A percentile compares a stretch with the other conserved stretches of the same genome.
These are phyloP conservation scores for Phrynosoma platyrhinos DNA, from an alignment of 2,113 vertebrate species.

Conservation along the genomic window DNA sequence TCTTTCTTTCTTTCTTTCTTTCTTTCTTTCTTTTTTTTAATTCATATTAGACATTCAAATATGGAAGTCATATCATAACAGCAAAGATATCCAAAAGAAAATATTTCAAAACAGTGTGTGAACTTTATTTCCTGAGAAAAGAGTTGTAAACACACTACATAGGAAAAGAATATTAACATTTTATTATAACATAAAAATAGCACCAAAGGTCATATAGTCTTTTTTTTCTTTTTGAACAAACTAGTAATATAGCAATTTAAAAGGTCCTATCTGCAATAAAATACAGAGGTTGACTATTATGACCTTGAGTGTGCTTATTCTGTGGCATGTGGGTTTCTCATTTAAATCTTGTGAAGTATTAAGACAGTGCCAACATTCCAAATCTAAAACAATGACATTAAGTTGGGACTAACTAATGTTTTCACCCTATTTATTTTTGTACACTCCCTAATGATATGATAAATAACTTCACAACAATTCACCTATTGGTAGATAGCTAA, in stretches of 20 bases:
- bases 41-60: slow-evolving; percentile 75
- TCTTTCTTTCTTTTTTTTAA: slow-evolving; percentile 57
- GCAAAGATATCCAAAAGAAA: slow-evolving; percentile 62
- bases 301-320: not conserved
- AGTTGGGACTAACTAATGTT: not conserved
- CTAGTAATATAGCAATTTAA: slow-evolving; percentile 7
- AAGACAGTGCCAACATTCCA: slow-evolving; percentile 10
- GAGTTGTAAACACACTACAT: slow-evolving; percentile 60
- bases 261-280: not conserved
- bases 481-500: not conserved
- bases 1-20: too few relatives aligned
- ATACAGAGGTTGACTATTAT: not conserved
- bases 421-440: not conserved
- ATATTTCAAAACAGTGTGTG: slow-evolving; percentile 57
- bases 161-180: slow-evolving; percentile 65
- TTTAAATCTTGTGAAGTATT: not conserved
- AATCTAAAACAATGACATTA: slow-evolving; percentile 10
- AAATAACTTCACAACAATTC: not conserved
- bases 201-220: not conserved
- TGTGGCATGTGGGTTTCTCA: not conserved
- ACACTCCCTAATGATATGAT: not conserved
- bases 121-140: slow-evolving; percentile 63
- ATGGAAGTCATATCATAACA: slow-evolving; percentile 65
- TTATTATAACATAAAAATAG: slow-evolving; percentile 41
- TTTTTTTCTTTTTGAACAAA: slow-evolving; percentile 51